A percentile compares a stretch with the other conserved stretches of the same genome.
Conservation (phyloP, 2,888 invertebrate species). For the Chrysodeixis includens region DNA sequence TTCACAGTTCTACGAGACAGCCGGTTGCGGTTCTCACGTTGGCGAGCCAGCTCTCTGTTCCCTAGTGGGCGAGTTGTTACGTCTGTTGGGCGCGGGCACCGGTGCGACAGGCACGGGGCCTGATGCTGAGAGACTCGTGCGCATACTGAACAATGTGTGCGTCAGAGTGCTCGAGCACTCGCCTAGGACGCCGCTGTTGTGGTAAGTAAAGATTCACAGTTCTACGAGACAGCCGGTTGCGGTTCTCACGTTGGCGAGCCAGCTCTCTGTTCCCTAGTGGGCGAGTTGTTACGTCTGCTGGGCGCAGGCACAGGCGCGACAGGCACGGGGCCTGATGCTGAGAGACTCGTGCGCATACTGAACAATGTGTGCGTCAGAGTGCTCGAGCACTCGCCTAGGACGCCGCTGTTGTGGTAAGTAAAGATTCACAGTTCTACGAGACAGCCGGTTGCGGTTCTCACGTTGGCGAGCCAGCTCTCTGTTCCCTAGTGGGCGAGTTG, state of each 20-base stretch:
- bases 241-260: constrained; percentile 91
- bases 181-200: constrained; percentile 90
- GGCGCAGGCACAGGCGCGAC: constrained; percentile 89
- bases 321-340: constrained; percentile 87
- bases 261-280: constrained; percentile 92
- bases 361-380: constrained; percentile 92
- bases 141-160: constrained; percentile 91
- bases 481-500: constrained; percentile 92
- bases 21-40: constrained; percentile 90
- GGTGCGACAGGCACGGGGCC: constrained; percentile 85
- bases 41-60: constrained; percentile 91
- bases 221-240: constrained; percentile 83
- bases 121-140: constrained; percentile 87
- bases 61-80: constrained; percentile 92
- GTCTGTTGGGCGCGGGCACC: constrained; percentile 92
- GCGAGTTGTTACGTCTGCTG: constrained; percentile 92
- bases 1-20: constrained; percentile 81
- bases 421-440: constrained; percentile 78
- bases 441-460: constrained; percentile 89
- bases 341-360: constrained; percentile 89
- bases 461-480: constrained; percentile 91
- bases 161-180: constrained; percentile 91
- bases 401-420: constrained; percentile 90
- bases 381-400: constrained; percentile 91
- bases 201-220: constrained; percentile 83